Percentiles rank a stretch among this genome's conserved stretches.
Evolutionary conservation across 2,113 vertebrate genomes (phyloP).

Genomic region (Helogale parvula): DNA sequence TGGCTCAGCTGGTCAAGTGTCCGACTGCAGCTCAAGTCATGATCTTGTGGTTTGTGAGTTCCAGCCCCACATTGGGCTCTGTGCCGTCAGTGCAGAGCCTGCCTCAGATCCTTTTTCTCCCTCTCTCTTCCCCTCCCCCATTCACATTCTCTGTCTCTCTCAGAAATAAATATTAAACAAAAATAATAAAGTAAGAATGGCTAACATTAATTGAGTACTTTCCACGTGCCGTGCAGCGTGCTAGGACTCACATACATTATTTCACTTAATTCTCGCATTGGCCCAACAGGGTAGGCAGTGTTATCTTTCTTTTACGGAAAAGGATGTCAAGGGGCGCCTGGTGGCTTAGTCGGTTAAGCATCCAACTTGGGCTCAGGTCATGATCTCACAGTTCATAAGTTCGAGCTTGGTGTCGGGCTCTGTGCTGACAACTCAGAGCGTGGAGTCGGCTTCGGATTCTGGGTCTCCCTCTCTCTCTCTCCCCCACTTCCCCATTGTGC

Average conservation of each 20-base stretch:
- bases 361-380: too few species aligned
- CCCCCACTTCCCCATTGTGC: too few species aligned
- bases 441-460: too few species aligned
- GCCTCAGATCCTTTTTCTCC: neutral
- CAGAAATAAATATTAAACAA: neutral
- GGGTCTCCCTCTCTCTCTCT: too few species aligned
- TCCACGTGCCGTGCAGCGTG: accelerated
- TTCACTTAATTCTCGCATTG: neutral
- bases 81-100: neutral
- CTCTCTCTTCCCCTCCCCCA: neutral
- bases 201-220: neutral
- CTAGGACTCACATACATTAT: neutral
- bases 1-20: neutral
- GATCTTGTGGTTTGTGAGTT: neutral
- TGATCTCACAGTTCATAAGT: too few species aligned
- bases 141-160: neutral
- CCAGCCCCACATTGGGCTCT: neutral
- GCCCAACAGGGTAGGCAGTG: neutral
- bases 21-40: neutral
- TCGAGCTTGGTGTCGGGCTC: too few species aligned
- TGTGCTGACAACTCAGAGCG: too few species aligned
- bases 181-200: neutral
- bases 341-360: too few species aligned
- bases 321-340: neutral
- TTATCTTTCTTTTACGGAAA: neutral